Base-by-base conservation (phyloP, 2,888 invertebrate species). In the Pocota personata region DNA sequence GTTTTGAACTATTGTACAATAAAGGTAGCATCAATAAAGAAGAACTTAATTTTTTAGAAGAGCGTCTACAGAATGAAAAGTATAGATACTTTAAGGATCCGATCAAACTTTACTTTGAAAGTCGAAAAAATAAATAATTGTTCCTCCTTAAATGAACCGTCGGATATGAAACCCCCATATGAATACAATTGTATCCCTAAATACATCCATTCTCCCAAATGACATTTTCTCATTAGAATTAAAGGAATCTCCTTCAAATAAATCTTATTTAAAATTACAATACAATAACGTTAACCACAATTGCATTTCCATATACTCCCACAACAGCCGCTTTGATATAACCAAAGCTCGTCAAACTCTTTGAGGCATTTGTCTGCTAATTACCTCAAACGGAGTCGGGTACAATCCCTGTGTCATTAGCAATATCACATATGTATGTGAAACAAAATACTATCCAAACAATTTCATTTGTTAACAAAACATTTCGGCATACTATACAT, bases 371-470 rank as follows among this genome's bases (percentile, higher is more conserved):
- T 37, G 19, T 43, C 50, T 32, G 52, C 72, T 73, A 67, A 83
- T 83, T 73, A 58, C 27, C 55, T 48, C 40, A 67, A 78, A 78
- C 62, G 50, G 62, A 66, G 52, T 60, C 32, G 30, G 55, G 21
- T 43, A 46, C 58, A 55, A 66, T 37, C 66, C 12, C 58, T 19
- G 32, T 40, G 32, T n/a, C 12, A 46, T 71, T 71, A 27, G 58
- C 46, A 78, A 72, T 66, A 69, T 58, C 58, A 73, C 60, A 83
- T 62, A 66, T 69, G 69, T 62, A 66, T 69, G 69, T 57, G 73
- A 78, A 83, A 73, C 83, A 83, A 83, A n/a, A 83, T 78, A 73
- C 77, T 67, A 78, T 66, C 60, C 72, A 62, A 75, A 69, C 83
- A 79, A 84, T 84, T 75, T 35, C 66, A 73, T 73, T 78, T 83